Base-by-base conservation (phyloP, 2,888 invertebrate species). In the Tuta absoluta region DNA sequence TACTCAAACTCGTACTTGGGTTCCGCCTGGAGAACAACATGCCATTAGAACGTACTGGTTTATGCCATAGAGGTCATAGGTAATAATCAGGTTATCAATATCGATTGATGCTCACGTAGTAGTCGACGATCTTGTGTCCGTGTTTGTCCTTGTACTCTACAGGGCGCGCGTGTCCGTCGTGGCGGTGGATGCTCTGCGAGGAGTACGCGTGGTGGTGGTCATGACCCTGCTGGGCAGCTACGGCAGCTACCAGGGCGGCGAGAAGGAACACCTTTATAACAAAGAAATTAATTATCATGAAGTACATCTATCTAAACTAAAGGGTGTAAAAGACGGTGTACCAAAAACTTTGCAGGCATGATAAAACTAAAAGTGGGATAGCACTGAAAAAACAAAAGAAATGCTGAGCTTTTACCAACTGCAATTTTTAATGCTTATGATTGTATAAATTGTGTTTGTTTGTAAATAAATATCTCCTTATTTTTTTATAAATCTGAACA, bases 1-100 rank as follows among this genome's bases (percentile, higher is more conserved):
- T 84, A 85, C 37, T 77, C 84, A 66, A 92, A 84, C 63, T 82
- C 78, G 64, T 82, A 85, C 70, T 84, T 81, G 12, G 84, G 84
- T 72, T 92, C 82, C 14, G 91, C 75, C 84, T 85, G 49, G 11
- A 21, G 14, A 49, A 49, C 17, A 21, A 23, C 3, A 8, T 49
- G 2, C 4, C 49, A 11, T 33, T 33, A 33, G 33, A n/a, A n/a
- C n/a, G n/a, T 10, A 33, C 33, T 33, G 8, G 33, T 33, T 33
- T 10, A 8, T 7, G 10, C 33, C 8, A 33, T 33, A 10, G 10
- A 7, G 33, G 8, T 33, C 4, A 8, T 33, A 33, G 33, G 33
- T 33, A 8, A 10, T 10, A 5, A 3, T 4, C 10, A 33, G 4
- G 33, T 28, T 33, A 10, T 1, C 8, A 33, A 10, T 33, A 8